Evolutionary conservation across 2,888 invertebrate genomes (phyloP).

Genomic region (Mystacides longicornis): DNA sequence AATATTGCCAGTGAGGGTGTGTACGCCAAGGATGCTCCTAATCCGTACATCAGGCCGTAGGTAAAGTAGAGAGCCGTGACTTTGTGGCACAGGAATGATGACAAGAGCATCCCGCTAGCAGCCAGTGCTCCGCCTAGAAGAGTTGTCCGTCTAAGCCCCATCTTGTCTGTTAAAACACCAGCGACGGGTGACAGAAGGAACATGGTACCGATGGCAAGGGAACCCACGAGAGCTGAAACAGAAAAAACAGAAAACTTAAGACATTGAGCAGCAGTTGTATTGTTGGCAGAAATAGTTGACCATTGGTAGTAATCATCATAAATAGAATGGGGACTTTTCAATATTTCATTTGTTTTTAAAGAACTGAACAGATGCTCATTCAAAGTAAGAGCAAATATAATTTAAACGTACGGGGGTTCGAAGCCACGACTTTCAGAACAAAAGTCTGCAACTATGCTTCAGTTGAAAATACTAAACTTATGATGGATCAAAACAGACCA

Average conservation of each 20-base stretch:
- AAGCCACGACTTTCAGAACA: too few relatives aligned
- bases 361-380: too few relatives aligned
- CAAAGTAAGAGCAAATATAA: too few relatives aligned
- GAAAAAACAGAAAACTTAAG: conserved; percentile 26
- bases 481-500: too few relatives aligned
- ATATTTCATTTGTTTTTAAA: too few relatives aligned
- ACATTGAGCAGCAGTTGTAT: too few relatives aligned
- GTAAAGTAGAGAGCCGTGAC: conserved; percentile 75
- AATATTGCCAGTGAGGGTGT: conserved; percentile 88
- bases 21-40: conserved; percentile 84
- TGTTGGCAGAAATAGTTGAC: too few relatives aligned
- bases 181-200: conserved; percentile 84
- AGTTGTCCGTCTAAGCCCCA: conserved; percentile 79
- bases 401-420: too few relatives aligned
- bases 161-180: conserved; percentile 75
- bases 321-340: too few relatives aligned
- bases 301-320: too few relatives aligned
- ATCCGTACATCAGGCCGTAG: conserved; percentile 82
- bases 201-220: conserved; percentile 79
- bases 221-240: conserved; percentile 81
- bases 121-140: conserved; percentile 77
- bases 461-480: too few relatives aligned
- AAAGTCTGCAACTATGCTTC: too few relatives aligned
- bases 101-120: conserved; percentile 67
- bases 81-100: conserved; percentile 63